phyloP scores from a whole-genome alignment of 1,140 invertebrate genomes.

The silkworm (Bombyx mori) region ASM3026992v2 NC_085135.1:6507501-6508000 shows the following conservation, averaged over 20 bases:
- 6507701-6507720: conserved; percentile 5
- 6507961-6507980: too few species aligned
- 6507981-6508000: too few species aligned
- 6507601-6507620: conserved; percentile 7
- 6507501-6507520: conserved; percentile 1
- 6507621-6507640: conserved; percentile 6
- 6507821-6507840: conserved; percentile 1
- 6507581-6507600: too few species aligned
- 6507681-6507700: neutral
- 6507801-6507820: too few species aligned
- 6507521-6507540: conserved; percentile 3
- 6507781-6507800: too few species aligned
- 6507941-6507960: too few species aligned
- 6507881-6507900: too few species aligned
- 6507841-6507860: conserved; percentile 1
- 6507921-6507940: too few species aligned
- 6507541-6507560: conserved; percentile 6
- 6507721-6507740: neutral
- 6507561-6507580: too few species aligned
- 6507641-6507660: conserved; percentile 4
- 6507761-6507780: conserved; percentile 1
- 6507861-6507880: too few species aligned
- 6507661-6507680: conserved; percentile 7
- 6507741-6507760: neutral
- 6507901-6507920: too few species aligned